Evolutionary conservation across 1,140 invertebrate species (phyloP), one percentile per base, ranked within the genome.

Genomic region (Drosophila sp.): DNA sequence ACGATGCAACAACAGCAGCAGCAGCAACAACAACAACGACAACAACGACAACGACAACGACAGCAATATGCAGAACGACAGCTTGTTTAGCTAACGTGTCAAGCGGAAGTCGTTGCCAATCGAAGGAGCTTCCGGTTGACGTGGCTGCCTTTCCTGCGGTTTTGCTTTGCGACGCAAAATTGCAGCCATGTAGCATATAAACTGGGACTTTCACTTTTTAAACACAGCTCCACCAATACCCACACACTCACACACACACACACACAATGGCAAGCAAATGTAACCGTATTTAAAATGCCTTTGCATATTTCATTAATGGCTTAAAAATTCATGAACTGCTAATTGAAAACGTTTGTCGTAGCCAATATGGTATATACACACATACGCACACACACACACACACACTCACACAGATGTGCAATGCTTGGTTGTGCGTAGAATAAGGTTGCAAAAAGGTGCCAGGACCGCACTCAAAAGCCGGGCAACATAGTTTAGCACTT

Each of bases 401-500:
- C 34, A 51, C 21, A 38, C 65, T 41, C 65, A 57, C 21, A 48
- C 51, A 66, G 34, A 65, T 32, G 38, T 40, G 46, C 43, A 64
- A 21, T 48, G 53, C 46, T 53, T 69, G 67, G 70, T 32, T 71
- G 78, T 89, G 80, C 77, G 84, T 90, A 76, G 58, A 76, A 53
- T 40, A 14, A 71, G 62, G 61, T 54, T 67, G 70, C 72, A 76
- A 86, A 82, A 90, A 74, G 86, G 76, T 72, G 81, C 78, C 64
- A 59, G 45, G 48, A 71, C 75, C 69, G 71, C 64, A 86, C 67
- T 90, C 70, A 71, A 81, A 89, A 80, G 86, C 78, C 71, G 80
- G 72, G 71, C 89, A 89, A 90, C 89, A 91, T 90, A 91, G 89
- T 90, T 91, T 90, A 90, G 89, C 89, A 91, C 89, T 91, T 91